Evolutionary conservation across 35 echinoderm and acorn worm species (phyloP), one percentile per base, ranked within the genome.

Genomic region (Nesometra sesokonis): DNA sequence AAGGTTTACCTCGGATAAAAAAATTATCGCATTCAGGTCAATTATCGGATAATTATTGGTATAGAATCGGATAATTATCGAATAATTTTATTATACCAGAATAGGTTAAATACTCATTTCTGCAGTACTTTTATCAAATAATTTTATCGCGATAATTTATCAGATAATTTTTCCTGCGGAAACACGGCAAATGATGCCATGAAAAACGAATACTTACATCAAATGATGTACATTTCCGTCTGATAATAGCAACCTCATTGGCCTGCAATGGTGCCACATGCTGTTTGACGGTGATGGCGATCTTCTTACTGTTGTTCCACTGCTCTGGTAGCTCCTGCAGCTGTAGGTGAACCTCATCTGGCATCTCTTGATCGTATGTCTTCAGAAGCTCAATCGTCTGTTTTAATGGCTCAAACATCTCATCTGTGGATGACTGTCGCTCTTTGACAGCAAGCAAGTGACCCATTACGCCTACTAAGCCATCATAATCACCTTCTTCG

Each of bases 241-340:
- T 85, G 36, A 99, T 99, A 85, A 94, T 99, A 31, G 96, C 88
- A 5, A 99, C 96, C 76, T 99, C 96, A n/a, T 94, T 99, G 85
- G 96, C 96, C 80, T 99, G 96, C 35, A 99, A 83, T 33, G 96
- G 96, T 27, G 96, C 96, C 11, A 99, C 96, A 47, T 99, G 96
- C 35, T 99, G 96, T 57, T 99, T 99, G 86, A 99, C 93, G 0
- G 92, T 94, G 29, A 99, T 92, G 38, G 96, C 84, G 84, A 92
- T 94, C 78, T 99, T 99, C 90, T 99, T 99, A 78, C 82, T 94
- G 89, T 99, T 99, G 79, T 99, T 99, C 96, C 96, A 99, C 46
- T 99, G 96, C 52, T 99, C 96, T 57, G 96, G 96, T 33, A 99
- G 36, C 82, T 99, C 96, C 93, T 99, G 77, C n/a, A 99, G 87